Evolutionary conservation across 2,797 vertebrate genomes (phyloP), one percentile per base, ranked within the genome.

Genomic region (Labroides dimidiatus): DNA sequence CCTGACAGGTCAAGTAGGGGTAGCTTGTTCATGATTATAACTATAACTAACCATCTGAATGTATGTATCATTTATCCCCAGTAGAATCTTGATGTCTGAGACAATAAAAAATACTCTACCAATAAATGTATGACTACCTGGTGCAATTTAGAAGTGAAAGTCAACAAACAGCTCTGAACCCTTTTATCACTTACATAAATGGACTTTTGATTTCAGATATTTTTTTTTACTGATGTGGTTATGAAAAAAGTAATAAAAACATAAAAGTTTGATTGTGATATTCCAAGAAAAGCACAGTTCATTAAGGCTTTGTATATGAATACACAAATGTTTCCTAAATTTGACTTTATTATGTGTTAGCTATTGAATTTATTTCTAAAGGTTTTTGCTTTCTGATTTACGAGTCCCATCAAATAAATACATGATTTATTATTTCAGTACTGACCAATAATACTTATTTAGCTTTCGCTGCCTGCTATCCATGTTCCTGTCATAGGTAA

Each of bases 1-100:
- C 10, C 12, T 51, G 1, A 43, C 10, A 39, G 47, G 21, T 69
- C 54, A 75, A 79, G n/a, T n/a, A n/a, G 73, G 48, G 58, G 16
- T 64, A 51, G 6, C 63, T 19, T 74, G 19, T 78, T 72, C 6
- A 42, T 48, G 19, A 19, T 23, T 19, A 15, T 8, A 4, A 36
- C 23, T 19, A 16, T 27, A 3, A 27, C n/a, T n/a, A n/a, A n/a
- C 24, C 30, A 33, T 33, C 12, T 37, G 16, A n/a, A 17, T 1
- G 23, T 23, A 4, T 36, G 30, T 13, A 39, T 54, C 36, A 33
- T 33, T 6, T 15, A 16, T 52, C 1, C 12, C 52, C 37, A 23
- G 48, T 54, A 2, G 37, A 49, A 19, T 42, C 11, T 24, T 33
- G 8, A 7, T 60, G 21, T 12, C 10, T 1, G 1, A 12, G 17